A percentile compares a stretch with the other conserved stretches of the same genome.
Evolutionary conservation across 2,888 invertebrate genomes (phyloP).

Genomic region (Ischnura elegans): DNA sequence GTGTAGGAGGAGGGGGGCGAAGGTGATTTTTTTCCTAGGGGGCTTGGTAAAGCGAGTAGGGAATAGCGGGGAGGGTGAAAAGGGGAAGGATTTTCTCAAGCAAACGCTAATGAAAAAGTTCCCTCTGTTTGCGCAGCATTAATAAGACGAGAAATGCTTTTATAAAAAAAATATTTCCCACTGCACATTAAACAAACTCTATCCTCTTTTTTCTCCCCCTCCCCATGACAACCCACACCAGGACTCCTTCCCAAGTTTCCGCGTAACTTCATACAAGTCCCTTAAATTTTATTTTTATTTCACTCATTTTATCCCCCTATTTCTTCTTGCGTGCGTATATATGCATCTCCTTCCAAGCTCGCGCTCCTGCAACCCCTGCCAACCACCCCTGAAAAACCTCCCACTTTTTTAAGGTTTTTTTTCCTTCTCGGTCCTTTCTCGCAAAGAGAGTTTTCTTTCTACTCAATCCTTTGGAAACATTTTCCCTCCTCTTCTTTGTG

Average conservation of each 20-base stretch:
- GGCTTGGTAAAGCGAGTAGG: too few species aligned
- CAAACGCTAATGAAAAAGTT: slow-evolving; percentile 49
- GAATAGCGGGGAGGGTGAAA: neutral
- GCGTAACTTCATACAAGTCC: neutral
- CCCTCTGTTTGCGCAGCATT: slow-evolving; percentile 47
- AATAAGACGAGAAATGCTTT: slow-evolving; percentile 54
- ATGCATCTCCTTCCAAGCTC: neutral
- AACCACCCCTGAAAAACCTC: too few species aligned
- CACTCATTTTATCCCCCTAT: neutral
- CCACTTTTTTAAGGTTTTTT: too few species aligned
- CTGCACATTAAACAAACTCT: slow-evolving; percentile 35
- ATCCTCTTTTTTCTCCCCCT: neutral
- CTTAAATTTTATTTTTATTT: neutral
- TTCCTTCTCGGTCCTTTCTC: neutral
- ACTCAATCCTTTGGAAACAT: slow-evolving; percentile 12
- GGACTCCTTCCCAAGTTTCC: too few species aligned
- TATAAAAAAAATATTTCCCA: slow-evolving; percentile 35
- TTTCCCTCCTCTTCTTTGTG: neutral
- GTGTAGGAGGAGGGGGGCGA: neutral
- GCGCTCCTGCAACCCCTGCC: neutral
- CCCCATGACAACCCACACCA: too few species aligned
- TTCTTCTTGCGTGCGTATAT: neutral
- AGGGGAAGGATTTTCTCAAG: slow-evolving; percentile 36
- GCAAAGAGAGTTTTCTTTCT: neutral
- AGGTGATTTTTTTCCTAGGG: neutral